Evolutionary conservation across 2,888 invertebrate genomes (phyloP).

Genomic region (Muschampia plurimacula): DNA sequence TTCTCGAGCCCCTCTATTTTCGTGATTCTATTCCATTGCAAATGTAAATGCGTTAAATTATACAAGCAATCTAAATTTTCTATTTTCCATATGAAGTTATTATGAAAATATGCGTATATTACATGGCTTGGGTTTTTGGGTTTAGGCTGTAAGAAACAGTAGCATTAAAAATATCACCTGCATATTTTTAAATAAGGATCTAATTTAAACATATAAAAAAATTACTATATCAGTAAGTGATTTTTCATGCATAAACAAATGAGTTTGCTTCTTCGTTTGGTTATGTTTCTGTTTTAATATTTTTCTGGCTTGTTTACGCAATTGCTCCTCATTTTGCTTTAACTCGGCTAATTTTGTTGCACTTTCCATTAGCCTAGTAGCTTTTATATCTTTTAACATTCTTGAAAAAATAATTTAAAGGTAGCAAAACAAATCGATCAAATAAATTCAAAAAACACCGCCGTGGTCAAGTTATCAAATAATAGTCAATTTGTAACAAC

Average conservation of each 20-base stretch:
- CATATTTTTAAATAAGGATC: not conserved
- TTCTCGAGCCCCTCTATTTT: constrained; percentile 88
- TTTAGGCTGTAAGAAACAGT: constrained; percentile 60
- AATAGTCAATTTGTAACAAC: not conserved
- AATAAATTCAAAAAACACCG: constrained; percentile 33
- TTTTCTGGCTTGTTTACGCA: constrained; percentile 72
- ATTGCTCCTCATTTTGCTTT: constrained; percentile 61
- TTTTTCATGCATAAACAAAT: constrained; percentile 87
- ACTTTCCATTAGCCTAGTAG: constrained; percentile 23
- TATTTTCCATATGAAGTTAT: constrained; percentile 91
- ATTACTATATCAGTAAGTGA: constrained; percentile 84
- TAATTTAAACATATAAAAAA: not conserved
- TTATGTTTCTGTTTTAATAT: constrained; percentile 62
- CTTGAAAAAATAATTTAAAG: constrained; percentile 44
- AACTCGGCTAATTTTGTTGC: constrained; percentile 51
- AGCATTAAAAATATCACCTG: not conserved
- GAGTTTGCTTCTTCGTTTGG: constrained; percentile 65
- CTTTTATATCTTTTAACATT: constrained; percentile 49
- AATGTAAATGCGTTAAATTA: constrained; percentile 89
- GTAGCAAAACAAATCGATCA: constrained; percentile 29
- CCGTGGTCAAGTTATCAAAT: not conserved
- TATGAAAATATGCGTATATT: constrained; percentile 90
- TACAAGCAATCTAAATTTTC: constrained; percentile 88
- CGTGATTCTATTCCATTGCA: constrained; percentile 91
- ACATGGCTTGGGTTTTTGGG: constrained; percentile 74